Conservation (phyloP, 2,888 invertebrate genomes). For the Agriopis leucophaearia region DNA sequence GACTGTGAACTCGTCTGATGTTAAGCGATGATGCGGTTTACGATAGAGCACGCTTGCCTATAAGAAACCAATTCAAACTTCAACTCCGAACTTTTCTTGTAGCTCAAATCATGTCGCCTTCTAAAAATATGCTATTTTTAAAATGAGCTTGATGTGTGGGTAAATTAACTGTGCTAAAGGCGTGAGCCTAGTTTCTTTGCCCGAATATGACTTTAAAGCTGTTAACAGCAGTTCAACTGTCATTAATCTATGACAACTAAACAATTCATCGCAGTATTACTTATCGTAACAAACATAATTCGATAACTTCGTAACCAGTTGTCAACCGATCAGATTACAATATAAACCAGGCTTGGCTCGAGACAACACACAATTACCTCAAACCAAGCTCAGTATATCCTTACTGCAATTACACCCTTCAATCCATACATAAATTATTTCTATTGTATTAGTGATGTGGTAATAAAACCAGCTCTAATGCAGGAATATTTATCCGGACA, state of each 20-base stretch:
- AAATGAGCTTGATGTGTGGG: no score
- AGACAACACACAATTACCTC: conserved; percentile 13
- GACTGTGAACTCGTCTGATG: no score
- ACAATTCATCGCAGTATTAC: not conserved
- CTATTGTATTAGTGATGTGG: conserved; percentile 8
- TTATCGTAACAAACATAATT: not conserved
- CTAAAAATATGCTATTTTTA: no score
- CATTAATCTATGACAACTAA: not conserved
- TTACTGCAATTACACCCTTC: conserved; percentile 20
- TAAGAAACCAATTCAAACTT: no score
- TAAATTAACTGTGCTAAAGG: no score
- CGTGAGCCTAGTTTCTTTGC: no score
- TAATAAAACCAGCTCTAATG: not conserved
- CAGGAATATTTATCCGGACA: not conserved
- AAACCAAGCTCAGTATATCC: conserved; percentile 12
- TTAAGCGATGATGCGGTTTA: no score
- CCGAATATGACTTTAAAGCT: no score
- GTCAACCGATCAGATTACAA: conserved; percentile 7
- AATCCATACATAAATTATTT: conserved; percentile 22
- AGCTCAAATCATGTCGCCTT: no score
- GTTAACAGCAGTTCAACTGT: not conserved
- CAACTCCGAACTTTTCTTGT: no score
- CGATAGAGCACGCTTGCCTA: no score
- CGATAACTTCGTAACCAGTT: not conserved
- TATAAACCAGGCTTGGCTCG: conserved; percentile 13